These are phyloP conservation scores for Miltochrista miniata DNA, from an alignment of 2,888 invertebrate species.

Conservation along the genomic window DNA sequence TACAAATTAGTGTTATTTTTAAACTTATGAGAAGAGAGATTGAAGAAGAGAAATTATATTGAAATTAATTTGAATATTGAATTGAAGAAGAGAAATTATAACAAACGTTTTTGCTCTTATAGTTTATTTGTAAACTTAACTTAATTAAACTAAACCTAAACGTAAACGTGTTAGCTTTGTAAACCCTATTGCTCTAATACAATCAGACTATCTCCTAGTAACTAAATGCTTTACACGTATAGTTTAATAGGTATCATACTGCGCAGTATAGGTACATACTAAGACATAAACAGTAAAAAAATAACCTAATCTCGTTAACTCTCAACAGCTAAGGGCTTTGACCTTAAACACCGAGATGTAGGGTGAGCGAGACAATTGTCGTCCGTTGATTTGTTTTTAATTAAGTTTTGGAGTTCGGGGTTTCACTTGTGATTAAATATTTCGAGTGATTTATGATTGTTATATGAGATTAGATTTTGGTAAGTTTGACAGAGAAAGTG, in stretches of 20 bases:
- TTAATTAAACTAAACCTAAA: too few species aligned
- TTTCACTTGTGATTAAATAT: conserved; percentile 39
- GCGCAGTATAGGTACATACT: conserved; percentile 25
- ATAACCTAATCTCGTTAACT: conserved; percentile 53
- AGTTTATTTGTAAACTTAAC: too few species aligned
- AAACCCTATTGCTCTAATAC: background rate
- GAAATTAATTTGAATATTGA: too few species aligned
- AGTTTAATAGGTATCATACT: conserved; percentile 13
- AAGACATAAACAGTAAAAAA: conserved; percentile 45
- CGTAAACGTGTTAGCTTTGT: too few species aligned
- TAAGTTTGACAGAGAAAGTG: conserved; percentile 3
- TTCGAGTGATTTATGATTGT: conserved; percentile 39
- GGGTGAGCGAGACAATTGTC: conserved; percentile 38
- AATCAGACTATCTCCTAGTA: background rate
- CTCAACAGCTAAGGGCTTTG: conserved; percentile 52
- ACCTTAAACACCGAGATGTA: conserved; percentile 37
- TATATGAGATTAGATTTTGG: conserved; percentile 30
- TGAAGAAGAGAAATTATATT: too few species aligned
- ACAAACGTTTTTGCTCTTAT: too few species aligned
- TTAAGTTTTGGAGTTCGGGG: conserved; percentile 37
- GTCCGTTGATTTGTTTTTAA: conserved; percentile 40
- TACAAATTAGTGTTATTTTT: too few species aligned
- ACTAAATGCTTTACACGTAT: background rate
- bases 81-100: too few species aligned
- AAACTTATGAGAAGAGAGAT: too few species aligned